A percentile compares a stretch with the other conserved stretches of the same genome.
These are phyloP conservation scores for Aplochiton taeniatus DNA, from an alignment of 2,797 vertebrate genomes.

Conservation along the genomic window DNA sequence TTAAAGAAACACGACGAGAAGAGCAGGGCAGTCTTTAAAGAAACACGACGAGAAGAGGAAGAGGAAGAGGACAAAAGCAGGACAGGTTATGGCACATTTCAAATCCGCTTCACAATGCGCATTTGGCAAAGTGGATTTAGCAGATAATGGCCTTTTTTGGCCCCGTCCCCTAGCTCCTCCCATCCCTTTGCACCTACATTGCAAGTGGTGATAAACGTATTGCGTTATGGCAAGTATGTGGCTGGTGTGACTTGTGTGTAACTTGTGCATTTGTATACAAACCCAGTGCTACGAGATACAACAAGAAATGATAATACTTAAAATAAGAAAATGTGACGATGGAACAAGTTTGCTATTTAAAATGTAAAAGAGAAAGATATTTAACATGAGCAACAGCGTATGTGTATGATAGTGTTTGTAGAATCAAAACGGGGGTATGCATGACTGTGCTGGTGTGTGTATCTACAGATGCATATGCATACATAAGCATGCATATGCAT, in stretches of 20 bases:
- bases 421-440: neutral
- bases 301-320: too few relatives aligned
- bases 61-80: slow-evolving; percentile 13
- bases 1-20: too few relatives aligned
- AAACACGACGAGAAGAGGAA: slow-evolving; percentile 20
- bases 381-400: slow-evolving; percentile 35
- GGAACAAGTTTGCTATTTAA: too few relatives aligned
- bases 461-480: slow-evolving; percentile 33
- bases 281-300: neutral
- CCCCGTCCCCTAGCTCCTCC: neutral
- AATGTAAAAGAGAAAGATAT: too few relatives aligned
- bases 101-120: slow-evolving; percentile 40
- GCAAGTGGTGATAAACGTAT: slow-evolving; percentile 38
- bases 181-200: slow-evolving; percentile 27
- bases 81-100: slow-evolving; percentile 21
- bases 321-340: too few relatives aligned
- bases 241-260: slow-evolving; percentile 20
- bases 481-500: slow-evolving; percentile 48
- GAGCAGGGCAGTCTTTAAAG: slow-evolving; percentile 33
- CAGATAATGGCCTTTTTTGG: slow-evolving; percentile 37
- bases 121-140: slow-evolving; percentile 42
- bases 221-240: slow-evolving; percentile 26
- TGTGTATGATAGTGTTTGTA: slow-evolving; percentile 35
- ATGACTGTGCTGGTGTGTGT: slow-evolving; percentile 20
- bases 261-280: neutral